Evolutionary conservation across 2,888 invertebrate genomes (phyloP).

Genomic region (Craniophora ligustri): DNA sequence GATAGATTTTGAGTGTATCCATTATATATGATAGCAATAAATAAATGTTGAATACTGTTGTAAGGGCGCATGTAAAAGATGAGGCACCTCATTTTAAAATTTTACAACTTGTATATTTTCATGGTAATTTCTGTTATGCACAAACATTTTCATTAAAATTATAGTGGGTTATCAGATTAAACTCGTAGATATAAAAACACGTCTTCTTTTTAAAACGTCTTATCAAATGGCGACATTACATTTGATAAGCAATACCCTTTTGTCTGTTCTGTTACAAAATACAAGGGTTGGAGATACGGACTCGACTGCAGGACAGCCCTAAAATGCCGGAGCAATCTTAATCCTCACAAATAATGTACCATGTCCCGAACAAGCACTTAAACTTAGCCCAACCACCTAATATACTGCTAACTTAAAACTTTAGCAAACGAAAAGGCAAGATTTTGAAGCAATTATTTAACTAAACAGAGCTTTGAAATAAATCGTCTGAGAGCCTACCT

Average conservation of each 20-base stretch:
- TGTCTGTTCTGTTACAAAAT: constrained; percentile 27
- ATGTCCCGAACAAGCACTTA: constrained; percentile 26
- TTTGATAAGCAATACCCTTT: constrained; percentile 39
- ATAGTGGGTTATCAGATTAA: neutral
- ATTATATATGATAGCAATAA: constrained; percentile 3
- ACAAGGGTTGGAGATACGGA: constrained; percentile 22
- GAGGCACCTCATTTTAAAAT: neutral
- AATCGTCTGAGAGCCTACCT: constrained; percentile 13
- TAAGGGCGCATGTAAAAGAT: neutral
- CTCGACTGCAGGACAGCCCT: constrained; percentile 12
- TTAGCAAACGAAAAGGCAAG: constrained; percentile 35
- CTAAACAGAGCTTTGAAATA: constrained; percentile 22
- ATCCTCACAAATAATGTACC: constrained; percentile 37
- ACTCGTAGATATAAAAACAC: neutral
- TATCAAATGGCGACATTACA: constrained; percentile 15
- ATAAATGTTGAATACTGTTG: neutral
- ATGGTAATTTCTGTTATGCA: too few relatives aligned
- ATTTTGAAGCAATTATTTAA: constrained; percentile 44
- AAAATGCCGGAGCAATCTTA: constrained; percentile 18
- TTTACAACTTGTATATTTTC: neutral
- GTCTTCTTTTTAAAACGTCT: constrained; percentile 17
- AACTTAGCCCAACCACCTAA: constrained; percentile 30
- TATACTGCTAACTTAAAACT: constrained; percentile 29
- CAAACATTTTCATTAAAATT: too few relatives aligned
- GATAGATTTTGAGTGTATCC: constrained; percentile 14